Evolutionary conservation across 1,140 invertebrate species (phyloP).

Genomic region (Cheumatopsyche charites): DNA sequence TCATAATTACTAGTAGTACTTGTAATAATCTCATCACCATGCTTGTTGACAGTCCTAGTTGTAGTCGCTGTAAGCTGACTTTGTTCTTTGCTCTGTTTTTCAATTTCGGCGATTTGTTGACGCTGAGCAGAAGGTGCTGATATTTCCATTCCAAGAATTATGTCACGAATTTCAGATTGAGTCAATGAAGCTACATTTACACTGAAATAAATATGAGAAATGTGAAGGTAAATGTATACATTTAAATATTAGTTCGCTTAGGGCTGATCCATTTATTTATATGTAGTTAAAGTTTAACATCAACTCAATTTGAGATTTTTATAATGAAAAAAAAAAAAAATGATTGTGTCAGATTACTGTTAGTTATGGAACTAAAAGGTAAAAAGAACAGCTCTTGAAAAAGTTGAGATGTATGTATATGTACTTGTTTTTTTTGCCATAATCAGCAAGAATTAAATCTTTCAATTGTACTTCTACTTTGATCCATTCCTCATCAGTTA

Average conservation of each 20-base stretch:
- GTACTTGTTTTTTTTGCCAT: conserved; percentile 99
- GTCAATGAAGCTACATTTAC: conserved; percentile 98
- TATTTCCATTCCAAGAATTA: conserved; percentile 99
- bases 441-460: conserved; percentile 98
- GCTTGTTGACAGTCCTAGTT: conserved; percentile 98
- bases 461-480: conserved; percentile 98
- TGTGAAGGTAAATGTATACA: neutral
- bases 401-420: neutral
- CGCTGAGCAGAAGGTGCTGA: conserved; percentile 97
- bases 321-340: too few relatives aligned
- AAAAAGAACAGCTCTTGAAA: too few relatives aligned
- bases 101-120: conserved; percentile 99
- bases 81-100: conserved; percentile 99
- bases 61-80: conserved; percentile 98
- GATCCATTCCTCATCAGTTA: conserved; percentile 99
- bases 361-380: too few relatives aligned
- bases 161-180: conserved; percentile 98
- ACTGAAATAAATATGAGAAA: conserved; percentile 55
- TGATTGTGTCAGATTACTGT: too few relatives aligned
- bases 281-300: too few relatives aligned
- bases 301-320: too few relatives aligned
- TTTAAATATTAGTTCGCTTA: too few relatives aligned
- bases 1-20: conserved; percentile 99
- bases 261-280: too few relatives aligned
- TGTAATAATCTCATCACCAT: conserved; percentile 99